Evolutionary conservation across 2,888 invertebrate genomes (phyloP).

Genomic region (Ramazzottius varieornatus): DNA sequence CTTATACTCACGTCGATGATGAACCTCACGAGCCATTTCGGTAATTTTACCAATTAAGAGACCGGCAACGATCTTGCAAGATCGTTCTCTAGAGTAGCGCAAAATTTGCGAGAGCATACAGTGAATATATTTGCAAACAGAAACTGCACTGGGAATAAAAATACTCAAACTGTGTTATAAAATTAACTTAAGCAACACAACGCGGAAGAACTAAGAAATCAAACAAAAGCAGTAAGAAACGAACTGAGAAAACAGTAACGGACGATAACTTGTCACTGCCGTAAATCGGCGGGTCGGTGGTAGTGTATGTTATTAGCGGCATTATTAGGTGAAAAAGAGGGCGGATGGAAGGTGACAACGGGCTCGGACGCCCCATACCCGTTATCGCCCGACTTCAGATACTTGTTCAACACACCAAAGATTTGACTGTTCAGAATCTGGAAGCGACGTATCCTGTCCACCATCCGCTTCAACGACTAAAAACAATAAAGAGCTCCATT

Average conservation of each 20-base stretch:
- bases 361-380: background rate
- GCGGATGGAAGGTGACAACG: background rate
- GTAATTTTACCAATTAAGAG: too few relatives aligned
- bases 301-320: background rate
- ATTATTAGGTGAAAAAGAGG: background rate
- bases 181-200: too few relatives aligned
- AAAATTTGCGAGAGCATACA: too few relatives aligned
- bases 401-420: slow-evolving; percentile 76
- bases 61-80: too few relatives aligned
- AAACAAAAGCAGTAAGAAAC: background rate
- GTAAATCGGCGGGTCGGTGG: background rate
- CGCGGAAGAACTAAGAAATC: background rate
- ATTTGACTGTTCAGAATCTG: slow-evolving; percentile 95
- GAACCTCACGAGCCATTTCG: too few relatives aligned
- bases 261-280: background rate
- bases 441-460: slow-evolving; percentile 82
- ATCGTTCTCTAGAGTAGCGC: too few relatives aligned
- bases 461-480: slow-evolving; percentile 78
- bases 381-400: slow-evolving; percentile 38
- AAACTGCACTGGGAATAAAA: too few relatives aligned
- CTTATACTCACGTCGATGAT: too few relatives aligned
- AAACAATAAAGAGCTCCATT: slow-evolving; percentile 14
- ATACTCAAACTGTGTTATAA: too few relatives aligned
- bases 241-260: background rate
- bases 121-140: too few relatives aligned